These are phyloP conservation scores for Crocallis elinguaria DNA, from an alignment of 2,888 invertebrate species.

Conservation along the genomic window DNA sequence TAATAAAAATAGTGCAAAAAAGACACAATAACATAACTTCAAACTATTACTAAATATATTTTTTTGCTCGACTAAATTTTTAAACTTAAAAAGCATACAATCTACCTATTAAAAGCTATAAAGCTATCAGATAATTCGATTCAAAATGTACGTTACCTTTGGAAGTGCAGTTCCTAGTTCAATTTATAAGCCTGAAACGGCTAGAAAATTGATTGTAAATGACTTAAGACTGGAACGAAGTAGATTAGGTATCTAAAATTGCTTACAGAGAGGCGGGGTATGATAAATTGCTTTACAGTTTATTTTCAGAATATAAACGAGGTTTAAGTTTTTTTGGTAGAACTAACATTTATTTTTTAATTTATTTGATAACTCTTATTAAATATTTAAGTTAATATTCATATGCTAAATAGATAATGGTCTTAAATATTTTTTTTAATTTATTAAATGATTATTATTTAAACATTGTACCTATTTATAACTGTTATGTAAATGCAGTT, in stretches of 20 bases:
- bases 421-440: too few species aligned
- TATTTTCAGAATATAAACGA: conserved; percentile 3
- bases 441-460: too few species aligned
- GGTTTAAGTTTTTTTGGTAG: background rate
- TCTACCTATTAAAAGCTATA: background rate
- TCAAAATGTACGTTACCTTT: conserved; percentile 8
- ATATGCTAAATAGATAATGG: too few species aligned
- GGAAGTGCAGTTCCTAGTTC: background rate
- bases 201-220: conserved; percentile 37
- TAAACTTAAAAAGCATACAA: background rate
- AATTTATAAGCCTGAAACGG: conserved; percentile 9
- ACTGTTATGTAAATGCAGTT: too few species aligned
- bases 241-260: conserved; percentile 53
- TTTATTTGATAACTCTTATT: too few species aligned
- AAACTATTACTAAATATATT: too few species aligned
- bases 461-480: too few species aligned
- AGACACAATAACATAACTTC: too few species aligned
- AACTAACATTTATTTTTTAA: too few species aligned
- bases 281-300: conserved; percentile 27
- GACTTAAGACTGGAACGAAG: conserved; percentile 32
- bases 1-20: too few species aligned
- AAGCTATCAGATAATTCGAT: background rate
- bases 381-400: too few species aligned
- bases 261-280: conserved; percentile 40
- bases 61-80: too few species aligned